Conservation (phyloP, 2,113 vertebrate genomes). For the Morone chrysops region DNA sequence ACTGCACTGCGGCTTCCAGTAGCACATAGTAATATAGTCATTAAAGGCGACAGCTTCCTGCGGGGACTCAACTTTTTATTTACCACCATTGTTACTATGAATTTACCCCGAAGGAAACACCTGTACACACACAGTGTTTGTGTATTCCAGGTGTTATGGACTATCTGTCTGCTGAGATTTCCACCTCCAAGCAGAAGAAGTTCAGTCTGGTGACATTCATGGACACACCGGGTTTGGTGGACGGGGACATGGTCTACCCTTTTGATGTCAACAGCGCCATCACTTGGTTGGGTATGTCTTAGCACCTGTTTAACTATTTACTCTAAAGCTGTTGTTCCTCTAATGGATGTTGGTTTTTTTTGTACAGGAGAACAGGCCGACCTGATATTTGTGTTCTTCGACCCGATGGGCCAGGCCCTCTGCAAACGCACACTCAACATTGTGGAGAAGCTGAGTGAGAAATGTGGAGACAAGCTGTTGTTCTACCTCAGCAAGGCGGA, state of each 20-base stretch:
- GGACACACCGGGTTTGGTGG: slow-evolving; percentile 86
- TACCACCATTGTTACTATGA: neutral
- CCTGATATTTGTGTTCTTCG: slow-evolving; percentile 87
- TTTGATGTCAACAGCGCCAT: slow-evolving; percentile 85
- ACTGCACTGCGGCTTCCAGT: slow-evolving; percentile 58
- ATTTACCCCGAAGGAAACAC: slow-evolving; percentile 6
- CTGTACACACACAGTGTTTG: slow-evolving; percentile 31
- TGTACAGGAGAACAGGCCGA: slow-evolving; percentile 85
- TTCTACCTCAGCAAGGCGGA: slow-evolving; percentile 88
- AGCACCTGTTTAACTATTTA: neutral
- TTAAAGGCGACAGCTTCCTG: slow-evolving; percentile 24
- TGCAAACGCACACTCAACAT: slow-evolving; percentile 88
- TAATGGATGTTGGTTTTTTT: neutral
- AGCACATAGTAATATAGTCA: slow-evolving; percentile 19
- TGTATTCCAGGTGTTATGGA: slow-evolving; percentile 82
- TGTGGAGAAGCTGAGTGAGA: slow-evolving; percentile 86
- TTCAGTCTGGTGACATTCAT: slow-evolving; percentile 87
- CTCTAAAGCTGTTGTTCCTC: neutral
- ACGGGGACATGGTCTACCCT: slow-evolving; percentile 87
- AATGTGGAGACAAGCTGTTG: slow-evolving; percentile 82
- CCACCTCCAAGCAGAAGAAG: slow-evolving; percentile 88
- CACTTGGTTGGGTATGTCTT: slow-evolving; percentile 83
- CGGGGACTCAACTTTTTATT: neutral
- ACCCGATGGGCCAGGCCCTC: slow-evolving; percentile 88
- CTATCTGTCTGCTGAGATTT: slow-evolving; percentile 86